A percentile compares a stretch with the other conserved stretches of the same genome.
phyloP scores from a whole-genome alignment of 2,113 vertebrate genomes.

The Brachyhypopomus gauderio region DNA sequence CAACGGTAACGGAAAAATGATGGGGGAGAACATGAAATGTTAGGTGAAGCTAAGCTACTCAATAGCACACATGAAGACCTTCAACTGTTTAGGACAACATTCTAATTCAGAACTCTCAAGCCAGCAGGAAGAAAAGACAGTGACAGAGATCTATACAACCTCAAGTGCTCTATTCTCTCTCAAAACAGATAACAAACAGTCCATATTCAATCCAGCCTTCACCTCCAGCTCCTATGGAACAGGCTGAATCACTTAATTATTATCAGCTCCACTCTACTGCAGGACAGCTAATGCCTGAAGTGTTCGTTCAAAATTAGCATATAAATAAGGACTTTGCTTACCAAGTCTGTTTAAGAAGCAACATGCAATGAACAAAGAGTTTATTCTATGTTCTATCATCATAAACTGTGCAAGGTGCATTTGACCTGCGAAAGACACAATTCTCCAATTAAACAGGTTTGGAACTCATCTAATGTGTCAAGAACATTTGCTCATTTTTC shows the following conservation, averaged over 20 bases:
- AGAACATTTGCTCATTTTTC: no score
- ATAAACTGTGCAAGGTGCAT: not conserved
- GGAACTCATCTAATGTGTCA: no score
- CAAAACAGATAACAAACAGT: conserved; percentile 21
- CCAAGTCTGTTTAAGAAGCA: conserved; percentile 35
- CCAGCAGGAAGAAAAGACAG: conserved; percentile 25
- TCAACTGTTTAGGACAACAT: conserved; percentile 4
- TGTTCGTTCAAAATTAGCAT: conserved; percentile 50
- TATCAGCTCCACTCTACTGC: conserved; percentile 34
- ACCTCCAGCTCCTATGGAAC: conserved; percentile 11
- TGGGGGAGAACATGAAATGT: not conserved
- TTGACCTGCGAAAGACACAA: not conserved
- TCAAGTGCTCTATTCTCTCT: not conserved
- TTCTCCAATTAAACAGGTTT: no score
- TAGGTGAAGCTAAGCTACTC: conserved; percentile 28
- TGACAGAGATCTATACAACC: not conserved
- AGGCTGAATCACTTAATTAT: conserved; percentile 23
- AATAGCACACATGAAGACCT: conserved; percentile 20
- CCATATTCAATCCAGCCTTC: conserved; percentile 4
- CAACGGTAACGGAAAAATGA: conserved; percentile 9
- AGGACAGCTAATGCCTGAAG: conserved; percentile 28
- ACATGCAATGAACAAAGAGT: conserved; percentile 10
- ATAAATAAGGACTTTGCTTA: conserved; percentile 45
- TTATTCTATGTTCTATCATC: conserved; percentile 9
- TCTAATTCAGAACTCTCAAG: conserved; percentile 20